Evolutionary conservation across 37 sponge, comb jelly and placozoan genomes (phyloP), one percentile per base, ranked within the genome.

Genomic region (Halisarca cf. caerulea): DNA sequence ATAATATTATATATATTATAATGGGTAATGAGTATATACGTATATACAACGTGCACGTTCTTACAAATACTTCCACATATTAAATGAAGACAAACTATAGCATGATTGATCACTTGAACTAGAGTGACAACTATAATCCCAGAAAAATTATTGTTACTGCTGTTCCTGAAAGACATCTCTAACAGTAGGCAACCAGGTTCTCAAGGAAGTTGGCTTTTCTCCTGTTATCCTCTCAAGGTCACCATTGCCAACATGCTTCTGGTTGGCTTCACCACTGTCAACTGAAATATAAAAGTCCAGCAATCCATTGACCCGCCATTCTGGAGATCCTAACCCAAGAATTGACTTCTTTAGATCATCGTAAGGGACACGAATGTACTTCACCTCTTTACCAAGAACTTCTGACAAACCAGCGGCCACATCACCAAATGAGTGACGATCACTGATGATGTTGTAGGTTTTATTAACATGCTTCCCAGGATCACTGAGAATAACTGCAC

Each of bases 141-240:
- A n/a, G n/a, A n/a, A n/a, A n/a, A n/a, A n/a, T n/a, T n/a, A n/a
- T n/a, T n/a, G n/a, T n/a, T n/a, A n/a, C n/a, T n/a, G n/a, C n/a
- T n/a, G n/a, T n/a, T n/a, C n/a, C n/a, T n/a, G n/a, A n/a, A n/a
- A n/a, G n/a, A n/a, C 51, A 47, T 47, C 51, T 27, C 54, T 78
- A 18, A 73, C 55, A 34, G 75, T 41, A 24, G 78, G 37, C 38
- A 90, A 79, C 86, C 86, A 90, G 0, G 32, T 37, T 41, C 80
- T 85, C n/a, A 90, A 44, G 21, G 27, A 44, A 24, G 86, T 90
- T 58, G 90, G 86, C n/a, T 80, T 66, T 58, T 91, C 88, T 36
- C 82, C 82, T 8, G 92, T 91, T n/a, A 91, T 34, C 20, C 44
- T n/a, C 36, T 66, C 34, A 59, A 34, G 88, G 30, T 80, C 78